A percentile compares a stretch with the other conserved stretches of the same genome.
phyloP scores from a whole-genome alignment of 2,797 vertebrate species.

The Danio albolineatus region DNA sequence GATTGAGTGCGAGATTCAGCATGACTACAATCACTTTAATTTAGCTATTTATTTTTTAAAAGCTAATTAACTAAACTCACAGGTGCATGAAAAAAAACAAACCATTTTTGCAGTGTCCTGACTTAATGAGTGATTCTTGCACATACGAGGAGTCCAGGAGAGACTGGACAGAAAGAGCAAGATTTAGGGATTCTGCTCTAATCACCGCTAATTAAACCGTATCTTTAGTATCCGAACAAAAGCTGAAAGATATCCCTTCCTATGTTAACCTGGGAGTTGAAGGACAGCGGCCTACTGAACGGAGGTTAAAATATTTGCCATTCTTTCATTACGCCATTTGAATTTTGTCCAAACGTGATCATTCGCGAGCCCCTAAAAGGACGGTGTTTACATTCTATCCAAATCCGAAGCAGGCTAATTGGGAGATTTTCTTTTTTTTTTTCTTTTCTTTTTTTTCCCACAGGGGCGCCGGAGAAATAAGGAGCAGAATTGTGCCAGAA shows the following conservation, averaged over 20 bases:
- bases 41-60: too few relatives aligned
- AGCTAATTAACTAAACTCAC: too few relatives aligned
- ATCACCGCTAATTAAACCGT: slow-evolving; percentile 27
- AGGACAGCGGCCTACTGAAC: slow-evolving; percentile 17
- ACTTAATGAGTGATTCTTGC: slow-evolving; percentile 22
- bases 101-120: too few relatives aligned
- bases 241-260: neutral
- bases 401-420: slow-evolving; percentile 45
- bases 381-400: slow-evolving; percentile 3
- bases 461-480: slow-evolving; percentile 46
- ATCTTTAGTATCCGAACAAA: slow-evolving; percentile 2
- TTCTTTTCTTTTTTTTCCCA: neutral
- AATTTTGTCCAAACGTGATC: slow-evolving; percentile 30
- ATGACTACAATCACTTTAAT: too few relatives aligned
- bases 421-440: slow-evolving; percentile 8
- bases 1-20: too few relatives aligned
- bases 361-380: neutral
- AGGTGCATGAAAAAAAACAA: too few relatives aligned
- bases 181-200: slow-evolving; percentile 13
- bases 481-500: slow-evolving; percentile 62
- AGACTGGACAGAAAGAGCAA: neutral
- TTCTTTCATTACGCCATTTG: slow-evolving; percentile 12
- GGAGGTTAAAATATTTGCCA: slow-evolving; percentile 10
- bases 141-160: neutral
- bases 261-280: neutral